Conservation (phyloP, 2,797 vertebrate species). For the Avahi laniger region DNA sequence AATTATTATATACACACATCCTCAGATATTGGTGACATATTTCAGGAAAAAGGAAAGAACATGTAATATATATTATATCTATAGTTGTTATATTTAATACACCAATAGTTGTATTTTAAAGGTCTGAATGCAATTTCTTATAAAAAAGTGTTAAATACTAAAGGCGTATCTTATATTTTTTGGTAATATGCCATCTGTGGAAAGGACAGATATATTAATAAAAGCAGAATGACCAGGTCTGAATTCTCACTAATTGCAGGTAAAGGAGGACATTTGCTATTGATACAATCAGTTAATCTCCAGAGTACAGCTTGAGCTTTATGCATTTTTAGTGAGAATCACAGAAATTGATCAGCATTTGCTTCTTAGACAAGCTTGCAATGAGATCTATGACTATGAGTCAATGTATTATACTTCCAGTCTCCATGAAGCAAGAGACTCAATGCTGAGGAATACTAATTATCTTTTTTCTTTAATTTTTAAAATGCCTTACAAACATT, state of each 20-base stretch:
- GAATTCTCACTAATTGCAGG: conserved; percentile 12
- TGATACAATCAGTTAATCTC: conserved; percentile 20
- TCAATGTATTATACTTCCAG: neutral
- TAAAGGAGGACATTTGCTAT: neutral
- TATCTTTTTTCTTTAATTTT: conserved; percentile 40
- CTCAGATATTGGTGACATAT: neutral
- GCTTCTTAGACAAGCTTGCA: neutral
- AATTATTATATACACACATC: neutral
- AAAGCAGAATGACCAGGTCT: conserved; percentile 10
- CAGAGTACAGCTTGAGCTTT: conserved; percentile 17
- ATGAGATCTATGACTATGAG: neutral
- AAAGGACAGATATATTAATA: neutral
- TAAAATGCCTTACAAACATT: conserved; percentile 35
- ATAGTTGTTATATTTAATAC: neutral
- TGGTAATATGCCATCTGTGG: neutral
- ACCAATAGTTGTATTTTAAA: neutral
- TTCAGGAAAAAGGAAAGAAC: conserved; percentile 37
- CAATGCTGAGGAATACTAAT: neutral
- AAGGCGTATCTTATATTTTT: neutral
- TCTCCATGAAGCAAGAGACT: neutral
- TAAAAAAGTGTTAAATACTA: neutral
- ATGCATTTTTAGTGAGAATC: conserved; percentile 34
- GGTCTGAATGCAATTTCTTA: neutral
- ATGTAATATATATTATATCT: neutral
- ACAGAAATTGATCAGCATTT: conserved; percentile 28